These are phyloP conservation scores for Asarcornis scutulata DNA, from an alignment of 2,113 vertebrate genomes.

Conservation along the genomic window DNA sequence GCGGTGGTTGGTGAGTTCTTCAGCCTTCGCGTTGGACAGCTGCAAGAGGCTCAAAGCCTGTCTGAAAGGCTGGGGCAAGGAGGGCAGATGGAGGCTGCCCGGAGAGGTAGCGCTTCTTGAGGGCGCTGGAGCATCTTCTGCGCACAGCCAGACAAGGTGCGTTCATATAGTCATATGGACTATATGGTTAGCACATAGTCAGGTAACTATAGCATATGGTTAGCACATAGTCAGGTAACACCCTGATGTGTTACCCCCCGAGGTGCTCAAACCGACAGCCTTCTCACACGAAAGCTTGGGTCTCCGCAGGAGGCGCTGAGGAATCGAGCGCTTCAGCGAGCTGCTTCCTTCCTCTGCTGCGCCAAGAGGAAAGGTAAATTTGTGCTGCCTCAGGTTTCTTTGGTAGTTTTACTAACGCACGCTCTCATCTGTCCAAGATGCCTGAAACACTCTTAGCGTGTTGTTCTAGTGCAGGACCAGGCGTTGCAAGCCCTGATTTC, in stretches of 20 bases:
- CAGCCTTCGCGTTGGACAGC: conserved; percentile 37
- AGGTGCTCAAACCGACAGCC: neutral
- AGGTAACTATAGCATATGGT: neutral
- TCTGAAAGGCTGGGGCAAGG: conserved; percentile 36
- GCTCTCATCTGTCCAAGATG: neutral
- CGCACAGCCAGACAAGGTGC: neutral
- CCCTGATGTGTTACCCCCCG: neutral
- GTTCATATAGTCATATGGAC: neutral
- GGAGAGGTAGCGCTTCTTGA: conserved; percentile 21
- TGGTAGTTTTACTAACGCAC: neutral
- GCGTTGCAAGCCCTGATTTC: neutral
- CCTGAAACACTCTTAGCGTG: neutral
- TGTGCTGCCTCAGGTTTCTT: neutral
- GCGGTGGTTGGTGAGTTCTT: neutral
- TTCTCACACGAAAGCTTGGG: neutral
- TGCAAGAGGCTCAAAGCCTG: conserved; percentile 39
- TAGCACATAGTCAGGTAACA: too few relatives aligned
- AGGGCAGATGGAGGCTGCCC: neutral
- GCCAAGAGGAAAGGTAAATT: neutral
- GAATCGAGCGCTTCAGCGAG: neutral
- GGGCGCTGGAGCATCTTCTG: conserved; percentile 3
- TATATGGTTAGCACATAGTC: neutral
- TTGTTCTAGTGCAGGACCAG: neutral
- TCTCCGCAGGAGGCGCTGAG: neutral
- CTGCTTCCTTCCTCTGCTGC: neutral